Conservation (phyloP, 2,113 vertebrate species). For the Stomatorhinus ivindoensis region DNA sequence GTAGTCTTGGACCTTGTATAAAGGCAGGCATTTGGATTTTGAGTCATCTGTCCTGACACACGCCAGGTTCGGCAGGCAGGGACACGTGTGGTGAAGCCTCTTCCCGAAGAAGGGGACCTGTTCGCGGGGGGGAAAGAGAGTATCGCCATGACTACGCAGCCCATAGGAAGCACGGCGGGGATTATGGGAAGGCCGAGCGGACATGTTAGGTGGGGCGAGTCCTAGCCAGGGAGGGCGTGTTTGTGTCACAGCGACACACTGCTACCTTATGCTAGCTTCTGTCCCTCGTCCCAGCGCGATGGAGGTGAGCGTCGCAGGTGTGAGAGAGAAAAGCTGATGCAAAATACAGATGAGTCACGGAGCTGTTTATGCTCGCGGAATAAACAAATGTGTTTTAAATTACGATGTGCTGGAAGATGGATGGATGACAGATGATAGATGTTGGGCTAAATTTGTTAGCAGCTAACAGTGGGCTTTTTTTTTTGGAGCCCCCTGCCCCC, state of each 20-base stretch:
- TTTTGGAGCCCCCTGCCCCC: background rate
- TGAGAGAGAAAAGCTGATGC: background rate
- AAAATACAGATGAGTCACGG: background rate
- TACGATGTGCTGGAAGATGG: background rate
- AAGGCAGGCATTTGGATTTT: conserved; percentile 68
- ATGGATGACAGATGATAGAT: background rate
- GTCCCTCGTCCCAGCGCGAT: background rate
- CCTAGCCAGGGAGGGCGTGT: background rate
- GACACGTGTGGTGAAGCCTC: conserved; percentile 80
- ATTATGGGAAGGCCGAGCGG: background rate
- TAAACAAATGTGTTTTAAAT: background rate
- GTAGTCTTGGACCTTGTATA: conserved; percentile 61
- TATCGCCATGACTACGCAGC: background rate
- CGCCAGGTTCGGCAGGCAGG: conserved; percentile 72
- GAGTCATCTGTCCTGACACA: conserved; percentile 60
- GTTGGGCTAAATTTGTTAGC: background rate
- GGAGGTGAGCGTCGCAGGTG: background rate
- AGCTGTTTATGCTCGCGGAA: background rate
- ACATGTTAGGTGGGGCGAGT: background rate
- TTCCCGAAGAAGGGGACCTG: conserved; percentile 81
- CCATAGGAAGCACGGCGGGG: background rate
- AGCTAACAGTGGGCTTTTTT: background rate
- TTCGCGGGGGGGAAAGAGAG: conserved; percentile 24
- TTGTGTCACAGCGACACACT: background rate
- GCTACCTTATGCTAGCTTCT: background rate